Evolutionary conservation across 1,140 invertebrate species (phyloP).

Genomic region (Lepidurus couesii): DNA sequence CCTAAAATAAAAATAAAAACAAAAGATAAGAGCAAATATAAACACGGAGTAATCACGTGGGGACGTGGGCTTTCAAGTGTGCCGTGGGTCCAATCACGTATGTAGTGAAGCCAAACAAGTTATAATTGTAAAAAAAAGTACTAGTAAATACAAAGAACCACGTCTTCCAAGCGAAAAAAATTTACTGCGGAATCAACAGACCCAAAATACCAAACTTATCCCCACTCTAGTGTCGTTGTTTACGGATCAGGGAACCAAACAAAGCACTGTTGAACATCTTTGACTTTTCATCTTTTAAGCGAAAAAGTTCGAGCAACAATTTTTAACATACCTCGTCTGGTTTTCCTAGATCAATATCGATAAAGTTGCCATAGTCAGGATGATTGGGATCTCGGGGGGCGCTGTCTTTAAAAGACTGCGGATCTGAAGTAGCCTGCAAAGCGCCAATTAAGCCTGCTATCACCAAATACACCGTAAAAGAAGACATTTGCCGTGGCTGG

Average conservation of each 20-base stretch:
- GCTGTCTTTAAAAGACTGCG: slow-evolving; percentile 5
- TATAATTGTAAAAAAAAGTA: neutral
- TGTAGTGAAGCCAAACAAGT: neutral
- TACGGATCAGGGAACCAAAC: neutral
- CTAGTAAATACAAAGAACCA: neutral
- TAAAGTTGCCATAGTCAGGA: neutral
- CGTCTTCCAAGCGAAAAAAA: neutral
- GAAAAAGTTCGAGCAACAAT: neutral
- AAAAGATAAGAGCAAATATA: slow-evolving; percentile 22
- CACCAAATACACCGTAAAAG: neutral
- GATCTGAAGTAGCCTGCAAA: neutral
- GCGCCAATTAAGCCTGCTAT: neutral
- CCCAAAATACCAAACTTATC: neutral
- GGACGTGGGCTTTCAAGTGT: neutral
- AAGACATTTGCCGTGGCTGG: neutral
- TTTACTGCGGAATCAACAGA: neutral
- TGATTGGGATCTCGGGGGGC: neutral
- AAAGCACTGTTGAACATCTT: neutral
- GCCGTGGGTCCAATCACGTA: neutral
- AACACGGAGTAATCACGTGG: neutral
- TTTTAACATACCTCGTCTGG: neutral
- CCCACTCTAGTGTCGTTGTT: neutral
- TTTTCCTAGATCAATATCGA: neutral
- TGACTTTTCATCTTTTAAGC: too few species aligned
- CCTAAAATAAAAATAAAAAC: slow-evolving; percentile 32